These are phyloP conservation scores for Sardina pilchardus DNA, from an alignment of 2,113 vertebrate species.

Conservation along the genomic window DNA sequence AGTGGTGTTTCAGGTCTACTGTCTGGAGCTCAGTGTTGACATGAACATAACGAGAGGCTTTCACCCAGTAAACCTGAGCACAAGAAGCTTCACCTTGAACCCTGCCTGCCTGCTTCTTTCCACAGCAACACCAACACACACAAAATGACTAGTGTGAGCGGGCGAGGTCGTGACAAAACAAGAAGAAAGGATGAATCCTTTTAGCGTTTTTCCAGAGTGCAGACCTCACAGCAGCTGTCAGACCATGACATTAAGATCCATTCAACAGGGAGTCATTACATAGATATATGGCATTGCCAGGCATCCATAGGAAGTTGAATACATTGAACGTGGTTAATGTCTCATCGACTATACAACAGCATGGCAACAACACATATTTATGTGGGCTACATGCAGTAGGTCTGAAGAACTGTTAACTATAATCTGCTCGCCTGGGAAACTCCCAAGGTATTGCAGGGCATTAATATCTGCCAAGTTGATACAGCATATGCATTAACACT, in stretches of 20 bases:
- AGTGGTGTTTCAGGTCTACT: not conserved
- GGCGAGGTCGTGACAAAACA: not conserved
- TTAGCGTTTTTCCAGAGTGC: not conserved
- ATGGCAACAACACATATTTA: not conserved
- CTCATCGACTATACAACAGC: not conserved
- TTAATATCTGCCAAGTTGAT: slow-evolving; percentile 4
- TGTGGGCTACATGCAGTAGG: not conserved
- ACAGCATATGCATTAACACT: not conserved
- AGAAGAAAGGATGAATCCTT: not conserved
- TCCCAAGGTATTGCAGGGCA: not conserved
- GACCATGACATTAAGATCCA: not conserved
- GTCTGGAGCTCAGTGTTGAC: not conserved
- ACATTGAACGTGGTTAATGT: not conserved
- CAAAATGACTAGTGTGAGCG: not conserved
- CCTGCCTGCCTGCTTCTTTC: not conserved
- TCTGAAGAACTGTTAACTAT: not conserved
- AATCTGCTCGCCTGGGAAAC: not conserved
- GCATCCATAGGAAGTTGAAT: not conserved
- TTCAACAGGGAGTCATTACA: not conserved
- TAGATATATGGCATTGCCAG: not conserved
- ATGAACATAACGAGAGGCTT: not conserved
- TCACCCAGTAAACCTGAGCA: not conserved
- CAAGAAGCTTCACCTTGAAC: not conserved
- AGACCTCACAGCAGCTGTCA: not conserved
- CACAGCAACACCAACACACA: not conserved